Percentiles rank a stretch among this genome's conserved stretches.
Conservation (phyloP, 2,888 invertebrate species). For the Tachina lurida region DNA sequence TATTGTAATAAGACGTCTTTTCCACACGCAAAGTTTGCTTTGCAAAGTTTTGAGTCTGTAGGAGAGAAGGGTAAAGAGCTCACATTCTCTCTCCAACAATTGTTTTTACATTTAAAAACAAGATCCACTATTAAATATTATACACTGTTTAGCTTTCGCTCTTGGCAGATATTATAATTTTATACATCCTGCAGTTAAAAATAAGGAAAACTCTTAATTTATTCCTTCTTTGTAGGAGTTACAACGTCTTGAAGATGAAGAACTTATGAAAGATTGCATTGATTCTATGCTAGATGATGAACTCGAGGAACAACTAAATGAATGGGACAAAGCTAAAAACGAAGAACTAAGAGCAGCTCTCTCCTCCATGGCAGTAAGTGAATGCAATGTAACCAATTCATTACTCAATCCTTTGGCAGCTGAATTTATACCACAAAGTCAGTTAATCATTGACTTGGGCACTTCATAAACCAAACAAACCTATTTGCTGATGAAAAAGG, state of each 20-base stretch:
- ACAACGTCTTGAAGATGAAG: slow-evolving; percentile 93
- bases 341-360: slow-evolving; percentile 81
- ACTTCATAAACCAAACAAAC: slow-evolving; percentile 75
- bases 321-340: slow-evolving; percentile 81
- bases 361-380: slow-evolving; percentile 80
- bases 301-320: slow-evolving; percentile 83
- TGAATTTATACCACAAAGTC: slow-evolving; percentile 89
- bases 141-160: no score
- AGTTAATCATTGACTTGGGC: slow-evolving; percentile 78
- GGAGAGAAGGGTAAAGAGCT: no score
- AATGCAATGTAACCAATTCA: slow-evolving; percentile 85
- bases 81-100: no score
- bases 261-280: slow-evolving; percentile 93
- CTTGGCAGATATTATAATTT: no score
- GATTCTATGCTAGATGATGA: slow-evolving; percentile 93
- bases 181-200: no score
- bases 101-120: no score
- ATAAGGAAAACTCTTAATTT: neutral
- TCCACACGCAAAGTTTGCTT: no score
- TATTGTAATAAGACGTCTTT: no score
- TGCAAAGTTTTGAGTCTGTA: no score
- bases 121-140: no score
- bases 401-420: slow-evolving; percentile 93
- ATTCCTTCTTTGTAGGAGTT: slow-evolving; percentile 86
- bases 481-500: slow-evolving; percentile 47